These are phyloP conservation scores for Odontophorus gujanensis DNA, from an alignment of 2,113 vertebrate species.

Conservation along the genomic window DNA sequence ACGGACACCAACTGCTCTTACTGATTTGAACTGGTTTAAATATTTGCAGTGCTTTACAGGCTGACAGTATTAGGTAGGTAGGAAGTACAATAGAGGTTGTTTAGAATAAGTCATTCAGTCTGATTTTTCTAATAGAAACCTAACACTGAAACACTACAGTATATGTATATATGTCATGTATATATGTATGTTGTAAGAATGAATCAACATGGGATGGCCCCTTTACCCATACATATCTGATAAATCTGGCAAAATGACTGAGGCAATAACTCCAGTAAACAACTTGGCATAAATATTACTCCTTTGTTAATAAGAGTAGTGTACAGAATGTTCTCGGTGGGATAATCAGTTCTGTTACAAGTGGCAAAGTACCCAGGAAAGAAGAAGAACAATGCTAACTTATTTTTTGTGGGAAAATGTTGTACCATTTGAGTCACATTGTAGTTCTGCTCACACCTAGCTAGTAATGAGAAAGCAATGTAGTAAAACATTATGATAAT, in stretches of 20 bases:
- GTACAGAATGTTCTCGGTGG: neutral
- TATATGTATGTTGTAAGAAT: neutral
- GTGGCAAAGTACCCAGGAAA: neutral
- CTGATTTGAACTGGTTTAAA: neutral
- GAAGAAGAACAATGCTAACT: neutral
- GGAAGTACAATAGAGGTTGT: neutral
- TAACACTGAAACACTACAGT: neutral
- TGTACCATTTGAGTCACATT: neutral
- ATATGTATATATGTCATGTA: neutral
- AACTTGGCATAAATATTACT: neutral
- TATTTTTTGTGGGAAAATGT: neutral
- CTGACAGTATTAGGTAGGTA: neutral
- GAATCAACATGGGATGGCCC: neutral
- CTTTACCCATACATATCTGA: neutral
- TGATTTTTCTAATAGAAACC: neutral
- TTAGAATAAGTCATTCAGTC: neutral
- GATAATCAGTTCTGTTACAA: neutral
- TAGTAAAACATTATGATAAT: constrained; percentile 33
- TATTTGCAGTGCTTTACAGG: neutral
- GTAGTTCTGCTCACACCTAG: constrained; percentile 7
- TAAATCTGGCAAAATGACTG: neutral
- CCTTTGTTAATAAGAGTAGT: neutral
- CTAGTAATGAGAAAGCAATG: neutral
- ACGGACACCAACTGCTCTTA: neutral
- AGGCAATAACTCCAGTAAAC: neutral